phyloP scores from a whole-genome alignment of 2,888 invertebrate species.

The Stenodera caucasica region DNA sequence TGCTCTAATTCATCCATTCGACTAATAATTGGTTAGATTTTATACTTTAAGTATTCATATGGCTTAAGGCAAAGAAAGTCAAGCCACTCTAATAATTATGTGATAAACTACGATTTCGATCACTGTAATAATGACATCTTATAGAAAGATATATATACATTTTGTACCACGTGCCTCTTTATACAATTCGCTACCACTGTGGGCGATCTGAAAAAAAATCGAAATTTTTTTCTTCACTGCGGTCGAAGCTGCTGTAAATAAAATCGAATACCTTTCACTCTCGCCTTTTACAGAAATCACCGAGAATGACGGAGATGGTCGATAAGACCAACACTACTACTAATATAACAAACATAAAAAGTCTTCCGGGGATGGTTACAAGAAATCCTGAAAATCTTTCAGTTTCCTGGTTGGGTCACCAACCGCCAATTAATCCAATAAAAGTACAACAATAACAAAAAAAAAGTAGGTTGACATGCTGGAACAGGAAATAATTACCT shows the following conservation, averaged over 20 bases:
- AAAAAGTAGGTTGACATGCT: constrained; percentile 37
- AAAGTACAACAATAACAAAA: constrained; percentile 10
- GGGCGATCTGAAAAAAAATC: constrained; percentile 21
- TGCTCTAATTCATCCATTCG: constrained; percentile 36
- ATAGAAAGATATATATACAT: too few species aligned
- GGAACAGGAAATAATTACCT: constrained; percentile 33
- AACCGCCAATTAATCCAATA: neutral
- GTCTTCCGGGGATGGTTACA: constrained; percentile 1
- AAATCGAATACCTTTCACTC: constrained; percentile 30
- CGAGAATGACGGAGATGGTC: constrained; percentile 10
- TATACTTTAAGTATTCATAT: constrained; percentile 30
- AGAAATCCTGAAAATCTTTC: neutral
- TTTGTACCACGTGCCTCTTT: constrained; percentile 33
- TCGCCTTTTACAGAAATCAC: constrained; percentile 30
- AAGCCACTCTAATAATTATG: constrained; percentile 47
- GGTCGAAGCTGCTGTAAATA: too few species aligned
- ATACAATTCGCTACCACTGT: constrained; percentile 19
- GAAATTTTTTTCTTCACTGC: neutral
- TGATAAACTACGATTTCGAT: constrained; percentile 46
- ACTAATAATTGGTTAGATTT: constrained; percentile 6
- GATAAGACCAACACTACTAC: neutral
- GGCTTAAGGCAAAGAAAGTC: constrained; percentile 47
- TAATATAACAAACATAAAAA: neutral
- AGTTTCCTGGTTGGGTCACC: neutral
- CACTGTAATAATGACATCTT: constrained; percentile 47